Percentiles rank a stretch among this genome's conserved stretches.
Evolutionary conservation across 2,888 invertebrate species (phyloP).

Genomic region (Pyrrhosoma nymphula): DNA sequence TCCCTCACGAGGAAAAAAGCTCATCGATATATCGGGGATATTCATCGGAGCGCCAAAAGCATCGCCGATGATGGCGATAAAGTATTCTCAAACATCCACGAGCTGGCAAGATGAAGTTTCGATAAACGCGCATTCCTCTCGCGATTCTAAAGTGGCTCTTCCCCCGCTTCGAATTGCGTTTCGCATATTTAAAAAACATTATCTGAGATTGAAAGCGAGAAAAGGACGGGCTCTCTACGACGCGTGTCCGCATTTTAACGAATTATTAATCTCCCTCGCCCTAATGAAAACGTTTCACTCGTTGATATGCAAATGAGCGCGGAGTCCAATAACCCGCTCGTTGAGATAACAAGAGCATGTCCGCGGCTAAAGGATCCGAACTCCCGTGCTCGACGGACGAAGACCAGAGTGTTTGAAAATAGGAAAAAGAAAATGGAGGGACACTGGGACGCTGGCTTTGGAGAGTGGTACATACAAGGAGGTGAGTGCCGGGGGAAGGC

Average conservation of each 20-base stretch:
- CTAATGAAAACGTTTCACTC: constrained; percentile 34
- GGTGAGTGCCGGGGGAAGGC: background rate
- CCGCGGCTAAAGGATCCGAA: background rate
- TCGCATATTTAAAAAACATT: background rate
- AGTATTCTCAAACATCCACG: background rate
- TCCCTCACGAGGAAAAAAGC: background rate
- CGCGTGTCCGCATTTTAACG: background rate
- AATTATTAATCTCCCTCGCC: constrained; percentile 11
- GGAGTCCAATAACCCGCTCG: constrained; percentile 51
- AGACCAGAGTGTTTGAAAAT: background rate
- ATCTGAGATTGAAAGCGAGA: background rate
- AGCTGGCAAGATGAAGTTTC: background rate
- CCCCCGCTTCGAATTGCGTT: background rate
- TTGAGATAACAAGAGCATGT: constrained; percentile 62
- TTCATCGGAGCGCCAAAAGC: constrained; percentile 15
- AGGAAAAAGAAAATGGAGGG: background rate
- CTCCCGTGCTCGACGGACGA: background rate
- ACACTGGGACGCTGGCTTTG: background rate
- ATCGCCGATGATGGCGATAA: background rate
- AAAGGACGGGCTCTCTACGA: background rate
- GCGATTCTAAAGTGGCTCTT: background rate
- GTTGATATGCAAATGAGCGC: constrained; percentile 43
- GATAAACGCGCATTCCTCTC: background rate
- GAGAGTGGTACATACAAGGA: background rate
- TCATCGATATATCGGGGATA: background rate